phyloP scores from a whole-genome alignment of 2,113 vertebrate genomes.

The Agapornis roseicollis region DNA sequence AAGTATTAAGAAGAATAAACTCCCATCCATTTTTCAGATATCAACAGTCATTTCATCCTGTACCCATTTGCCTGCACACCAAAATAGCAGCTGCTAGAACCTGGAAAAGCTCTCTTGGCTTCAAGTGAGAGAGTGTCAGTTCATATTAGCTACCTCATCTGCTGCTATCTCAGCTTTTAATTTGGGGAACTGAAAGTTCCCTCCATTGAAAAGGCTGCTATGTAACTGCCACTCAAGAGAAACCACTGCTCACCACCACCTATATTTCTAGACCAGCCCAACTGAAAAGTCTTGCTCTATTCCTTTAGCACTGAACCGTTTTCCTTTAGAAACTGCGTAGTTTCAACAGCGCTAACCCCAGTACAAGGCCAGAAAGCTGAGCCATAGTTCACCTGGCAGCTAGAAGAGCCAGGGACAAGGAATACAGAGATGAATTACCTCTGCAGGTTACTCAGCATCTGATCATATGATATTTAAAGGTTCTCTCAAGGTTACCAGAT shows the following conservation, averaged over 20 bases:
- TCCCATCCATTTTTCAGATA: background rate
- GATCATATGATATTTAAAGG: conserved; percentile 2
- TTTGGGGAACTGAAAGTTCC: background rate
- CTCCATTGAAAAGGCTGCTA: background rate
- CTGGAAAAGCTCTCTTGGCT: background rate
- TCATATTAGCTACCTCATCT: background rate
- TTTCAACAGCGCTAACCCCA: background rate
- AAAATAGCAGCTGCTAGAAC: background rate
- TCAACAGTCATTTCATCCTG: background rate
- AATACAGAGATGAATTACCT: background rate
- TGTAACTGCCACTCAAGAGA: background rate
- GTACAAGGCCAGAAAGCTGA: background rate
- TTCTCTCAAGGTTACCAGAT: conserved; percentile 46
- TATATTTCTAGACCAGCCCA: background rate
- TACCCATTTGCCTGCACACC: background rate
- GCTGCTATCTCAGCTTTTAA: background rate
- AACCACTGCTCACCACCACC: background rate
- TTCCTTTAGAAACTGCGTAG: background rate
- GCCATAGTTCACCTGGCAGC: background rate
- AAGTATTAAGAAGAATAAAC: background rate
- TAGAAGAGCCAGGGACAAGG: background rate
- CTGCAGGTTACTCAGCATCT: conserved; percentile 49
- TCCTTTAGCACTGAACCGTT: background rate
- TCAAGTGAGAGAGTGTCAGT: background rate
- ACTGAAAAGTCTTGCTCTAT: background rate